phyloP scores from a whole-genome alignment of 2,797 vertebrate genomes.

The Ispidina picta region DNA sequence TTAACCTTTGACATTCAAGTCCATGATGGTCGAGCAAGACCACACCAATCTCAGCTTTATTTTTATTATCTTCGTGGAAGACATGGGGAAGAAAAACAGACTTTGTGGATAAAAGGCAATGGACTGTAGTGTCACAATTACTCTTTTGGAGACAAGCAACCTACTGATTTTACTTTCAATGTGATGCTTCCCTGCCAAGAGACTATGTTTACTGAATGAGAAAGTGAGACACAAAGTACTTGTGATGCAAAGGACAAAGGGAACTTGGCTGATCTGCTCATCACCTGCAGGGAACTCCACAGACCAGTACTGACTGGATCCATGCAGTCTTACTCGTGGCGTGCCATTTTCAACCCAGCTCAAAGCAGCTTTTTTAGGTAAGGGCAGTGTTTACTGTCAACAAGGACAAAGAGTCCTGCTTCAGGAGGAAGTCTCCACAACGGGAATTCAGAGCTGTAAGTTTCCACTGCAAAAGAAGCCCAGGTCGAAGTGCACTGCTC shows the following conservation, averaged over 20 bases:
- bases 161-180: conserved; percentile 39
- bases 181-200: conserved; percentile 26
- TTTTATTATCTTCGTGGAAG: background rate
- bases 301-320: background rate
- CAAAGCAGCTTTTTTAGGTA: conserved; percentile 10
- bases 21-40: background rate
- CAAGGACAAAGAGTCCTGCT: conserved; percentile 7
- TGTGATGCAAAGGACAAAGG: conserved; percentile 6
- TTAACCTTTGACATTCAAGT: background rate
- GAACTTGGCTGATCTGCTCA: background rate
- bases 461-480: background rate
- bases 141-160: background rate
- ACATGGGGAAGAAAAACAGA: background rate
- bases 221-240: conserved; percentile 3
- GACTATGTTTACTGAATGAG: conserved; percentile 53
- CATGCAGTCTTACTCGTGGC: background rate
- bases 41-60: background rate
- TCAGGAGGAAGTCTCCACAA: background rate
- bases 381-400: conserved; percentile 71
- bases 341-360: background rate
- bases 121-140: background rate
- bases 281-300: background rate
- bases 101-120: background rate
- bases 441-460: background rate
- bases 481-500: background rate